phyloP scores from a whole-genome alignment of 2,113 vertebrate species.

The Scortum barcoo region DNA sequence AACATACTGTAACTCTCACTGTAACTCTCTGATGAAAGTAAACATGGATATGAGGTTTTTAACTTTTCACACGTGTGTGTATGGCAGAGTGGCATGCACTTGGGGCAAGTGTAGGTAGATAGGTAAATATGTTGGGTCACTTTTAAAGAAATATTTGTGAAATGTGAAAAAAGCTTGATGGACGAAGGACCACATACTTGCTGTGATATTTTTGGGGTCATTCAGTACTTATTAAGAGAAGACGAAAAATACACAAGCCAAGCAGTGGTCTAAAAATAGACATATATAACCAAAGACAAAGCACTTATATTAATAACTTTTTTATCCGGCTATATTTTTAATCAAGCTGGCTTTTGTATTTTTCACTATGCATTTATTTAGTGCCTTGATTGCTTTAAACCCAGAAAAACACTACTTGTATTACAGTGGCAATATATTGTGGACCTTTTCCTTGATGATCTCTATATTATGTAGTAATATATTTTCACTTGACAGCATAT shows the following conservation, averaged over 20 bases:
- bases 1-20: slow-evolving; percentile 11
- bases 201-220: slow-evolving; percentile 19
- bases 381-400: slow-evolving; percentile 56
- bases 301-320: slow-evolving; percentile 82
- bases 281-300: slow-evolving; percentile 82
- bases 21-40: slow-evolving; percentile 45
- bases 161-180: slow-evolving; percentile 26
- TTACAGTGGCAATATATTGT: slow-evolving; percentile 86
- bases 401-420: slow-evolving; percentile 73
- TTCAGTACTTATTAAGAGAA: slow-evolving; percentile 5
- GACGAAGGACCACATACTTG: slow-evolving; percentile 16
- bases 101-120: background rate
- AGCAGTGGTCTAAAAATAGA: slow-evolving; percentile 47
- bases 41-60: slow-evolving; percentile 61
- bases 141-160: slow-evolving; percentile 51
- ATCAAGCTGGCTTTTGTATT: slow-evolving; percentile 79
- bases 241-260: slow-evolving; percentile 16
- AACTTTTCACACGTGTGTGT: slow-evolving; percentile 24
- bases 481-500: slow-evolving; percentile 84
- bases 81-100: background rate
- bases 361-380: slow-evolving; percentile 72
- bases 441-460: slow-evolving; percentile 73
- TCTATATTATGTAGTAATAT: slow-evolving; percentile 88
- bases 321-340: slow-evolving; percentile 80
- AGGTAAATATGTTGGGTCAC: background rate